A percentile compares a stretch with the other conserved stretches of the same genome.
Conservation (phyloP, 2,888 invertebrate genomes). For the Cataglyphis rosenhaueri region DNA sequence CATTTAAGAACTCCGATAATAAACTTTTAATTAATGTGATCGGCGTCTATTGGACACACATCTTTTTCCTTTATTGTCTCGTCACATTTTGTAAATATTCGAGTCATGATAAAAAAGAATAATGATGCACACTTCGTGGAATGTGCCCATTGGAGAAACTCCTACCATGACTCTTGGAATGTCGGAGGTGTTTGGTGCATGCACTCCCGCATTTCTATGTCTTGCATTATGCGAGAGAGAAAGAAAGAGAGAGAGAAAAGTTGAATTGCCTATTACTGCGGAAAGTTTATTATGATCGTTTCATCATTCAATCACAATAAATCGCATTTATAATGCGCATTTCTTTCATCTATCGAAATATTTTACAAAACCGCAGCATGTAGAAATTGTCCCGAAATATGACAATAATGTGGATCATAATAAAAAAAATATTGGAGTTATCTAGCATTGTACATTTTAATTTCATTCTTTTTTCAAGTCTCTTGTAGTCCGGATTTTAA, state of each 20-base stretch:
- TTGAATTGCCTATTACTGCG: conserved; percentile 53
- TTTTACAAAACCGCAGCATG: conserved; percentile 4
- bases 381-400: not conserved
- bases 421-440: not conserved
- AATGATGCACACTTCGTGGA: conserved; percentile 50
- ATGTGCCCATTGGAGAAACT: conserved; percentile 60
- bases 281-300: conserved; percentile 48
- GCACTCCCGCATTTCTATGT: conserved; percentile 65
- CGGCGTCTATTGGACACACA: not conserved
- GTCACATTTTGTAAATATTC: conserved; percentile 20
- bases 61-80: conserved; percentile 35
- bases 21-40: conserved; percentile 10
- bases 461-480: not conserved
- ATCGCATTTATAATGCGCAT: conserved; percentile 12
- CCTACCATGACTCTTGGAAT: conserved; percentile 65
- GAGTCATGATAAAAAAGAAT: conserved; percentile 25
- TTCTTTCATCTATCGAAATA: conserved; percentile 36
- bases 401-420: not conserved
- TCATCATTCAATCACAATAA: conserved; percentile 39
- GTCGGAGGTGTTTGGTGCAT: conserved; percentile 68
- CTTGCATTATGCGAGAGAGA: conserved; percentile 35
- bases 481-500: not conserved
- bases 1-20: not conserved
- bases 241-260: not conserved
- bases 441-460: not conserved